phyloP scores from a whole-genome alignment of 1,140 invertebrate species.

The Wiebesia pumilae region DNA sequence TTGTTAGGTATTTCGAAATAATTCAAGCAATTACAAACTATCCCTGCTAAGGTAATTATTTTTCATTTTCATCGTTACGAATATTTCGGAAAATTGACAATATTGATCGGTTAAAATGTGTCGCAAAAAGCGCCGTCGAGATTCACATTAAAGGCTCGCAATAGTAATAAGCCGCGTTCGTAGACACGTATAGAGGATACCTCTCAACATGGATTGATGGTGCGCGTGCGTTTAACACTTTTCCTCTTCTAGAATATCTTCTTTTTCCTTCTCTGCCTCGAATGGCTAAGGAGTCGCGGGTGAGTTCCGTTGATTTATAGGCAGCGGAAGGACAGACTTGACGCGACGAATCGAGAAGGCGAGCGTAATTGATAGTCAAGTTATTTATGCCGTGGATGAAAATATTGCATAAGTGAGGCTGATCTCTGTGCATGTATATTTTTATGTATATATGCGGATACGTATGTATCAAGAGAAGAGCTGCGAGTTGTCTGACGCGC shows the following conservation, averaged over 20 bases:
- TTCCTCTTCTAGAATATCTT: not conserved
- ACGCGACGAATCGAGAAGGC: slow-evolving; percentile 41
- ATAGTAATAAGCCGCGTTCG: not conserved
- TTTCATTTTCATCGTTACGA: not conserved
- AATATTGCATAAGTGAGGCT: slow-evolving; percentile 22
- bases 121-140: slow-evolving; percentile 8
- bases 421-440: not conserved
- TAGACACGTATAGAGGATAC: too few relatives aligned
- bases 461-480: not conserved
- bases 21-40: not conserved
- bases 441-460: not conserved
- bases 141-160: not conserved
- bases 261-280: not conserved
- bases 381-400: slow-evolving; percentile 29
- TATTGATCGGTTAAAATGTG: slow-evolving; percentile 2
- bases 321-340: slow-evolving; percentile 46
- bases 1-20: not conserved
- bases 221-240: not conserved
- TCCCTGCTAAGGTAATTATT: not conserved
- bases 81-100: not conserved
- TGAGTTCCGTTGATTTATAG: slow-evolving; percentile 41
- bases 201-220: not conserved
- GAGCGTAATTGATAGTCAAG: slow-evolving; percentile 47
- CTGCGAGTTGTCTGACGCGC: not conserved
- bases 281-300: not conserved